A percentile compares a stretch with the other conserved stretches of the same genome.
Evolutionary conservation across 1,140 invertebrate species (phyloP).

Genomic region (Acromyrmex heyeri): DNA sequence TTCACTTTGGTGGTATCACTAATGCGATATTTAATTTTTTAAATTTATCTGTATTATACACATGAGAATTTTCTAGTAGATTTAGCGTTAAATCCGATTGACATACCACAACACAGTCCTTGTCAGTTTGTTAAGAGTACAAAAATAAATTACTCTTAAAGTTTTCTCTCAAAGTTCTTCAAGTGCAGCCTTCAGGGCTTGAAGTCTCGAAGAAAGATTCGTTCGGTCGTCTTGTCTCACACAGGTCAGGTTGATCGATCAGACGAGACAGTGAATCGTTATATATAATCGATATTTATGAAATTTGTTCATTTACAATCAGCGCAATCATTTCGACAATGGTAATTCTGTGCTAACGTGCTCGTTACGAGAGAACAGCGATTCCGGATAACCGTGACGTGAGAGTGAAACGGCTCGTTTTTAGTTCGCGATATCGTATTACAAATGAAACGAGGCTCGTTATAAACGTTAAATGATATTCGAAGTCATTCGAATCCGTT

Average conservation of each 20-base stretch:
- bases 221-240: neutral
- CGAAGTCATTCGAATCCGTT: conserved; percentile 48
- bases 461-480: conserved; percentile 59
- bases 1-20: neutral
- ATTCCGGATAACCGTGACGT: conserved; percentile 26
- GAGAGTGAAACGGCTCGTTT: conserved; percentile 38
- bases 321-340: conserved; percentile 38
- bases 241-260: conserved; percentile 18
- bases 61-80: neutral
- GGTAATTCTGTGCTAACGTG: conserved; percentile 38
- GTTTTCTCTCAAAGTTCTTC: conserved; percentile 26
- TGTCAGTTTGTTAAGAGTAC: neutral
- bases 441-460: conserved; percentile 51
- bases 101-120: neutral
- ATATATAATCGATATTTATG: conserved; percentile 54
- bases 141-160: conserved; percentile 27
- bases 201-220: conserved; percentile 19
- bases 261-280: neutral
- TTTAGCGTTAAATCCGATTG: conserved; percentile 27
- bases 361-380: conserved; percentile 46
- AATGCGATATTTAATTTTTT: neutral
- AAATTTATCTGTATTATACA: neutral
- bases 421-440: conserved; percentile 40
- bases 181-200: neutral
- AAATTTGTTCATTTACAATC: conserved; percentile 63